Percentiles rank a stretch among this genome's conserved stretches.
Evolutionary conservation across 2,797 vertebrate genomes (phyloP).

Genomic region (Tapera naevia): DNA sequence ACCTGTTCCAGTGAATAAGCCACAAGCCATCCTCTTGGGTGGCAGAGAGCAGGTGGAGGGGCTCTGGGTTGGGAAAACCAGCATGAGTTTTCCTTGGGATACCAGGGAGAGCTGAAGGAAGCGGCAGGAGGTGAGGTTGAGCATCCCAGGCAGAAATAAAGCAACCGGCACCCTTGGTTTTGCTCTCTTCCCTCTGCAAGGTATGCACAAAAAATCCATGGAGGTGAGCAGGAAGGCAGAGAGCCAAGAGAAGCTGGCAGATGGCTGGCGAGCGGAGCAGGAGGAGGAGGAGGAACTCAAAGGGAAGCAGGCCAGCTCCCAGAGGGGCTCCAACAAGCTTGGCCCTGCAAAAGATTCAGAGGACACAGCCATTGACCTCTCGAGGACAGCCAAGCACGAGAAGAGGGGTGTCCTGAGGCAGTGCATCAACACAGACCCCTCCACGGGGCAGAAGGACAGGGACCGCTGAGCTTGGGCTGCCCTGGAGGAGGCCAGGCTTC

Average conservation of each 20-base stretch:
- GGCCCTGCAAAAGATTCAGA: conserved; percentile 72
- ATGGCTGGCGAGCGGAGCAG: conserved; percentile 72
- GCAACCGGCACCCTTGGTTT: background rate
- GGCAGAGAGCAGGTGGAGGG: background rate
- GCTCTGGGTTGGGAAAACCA: background rate
- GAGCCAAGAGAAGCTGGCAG: conserved; percentile 73
- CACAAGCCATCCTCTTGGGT: rapidly evolving
- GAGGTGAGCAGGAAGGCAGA: conserved; percentile 82
- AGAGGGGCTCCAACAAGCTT: conserved; percentile 50
- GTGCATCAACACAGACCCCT: conserved; percentile 52
- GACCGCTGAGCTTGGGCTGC: conserved; percentile 71
- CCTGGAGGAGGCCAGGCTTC: background rate
- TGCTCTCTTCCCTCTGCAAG: conserved; percentile 70
- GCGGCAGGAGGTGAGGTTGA: background rate
- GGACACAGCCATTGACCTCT: conserved; percentile 89
- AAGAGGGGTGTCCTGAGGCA: conserved; percentile 71
- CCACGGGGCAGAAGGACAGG: conserved; percentile 72
- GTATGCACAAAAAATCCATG: conserved; percentile 95
- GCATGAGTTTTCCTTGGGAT: background rate
- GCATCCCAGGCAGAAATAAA: background rate
- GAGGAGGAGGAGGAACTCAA: conserved; percentile 76
- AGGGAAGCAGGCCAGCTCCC: conserved; percentile 62
- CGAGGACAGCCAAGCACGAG: conserved; percentile 87
- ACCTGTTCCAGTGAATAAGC: too few species aligned
- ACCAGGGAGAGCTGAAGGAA: background rate